Conservation (phyloP, 2,113 vertebrate species). For the Hemichromis elongatus region DNA sequence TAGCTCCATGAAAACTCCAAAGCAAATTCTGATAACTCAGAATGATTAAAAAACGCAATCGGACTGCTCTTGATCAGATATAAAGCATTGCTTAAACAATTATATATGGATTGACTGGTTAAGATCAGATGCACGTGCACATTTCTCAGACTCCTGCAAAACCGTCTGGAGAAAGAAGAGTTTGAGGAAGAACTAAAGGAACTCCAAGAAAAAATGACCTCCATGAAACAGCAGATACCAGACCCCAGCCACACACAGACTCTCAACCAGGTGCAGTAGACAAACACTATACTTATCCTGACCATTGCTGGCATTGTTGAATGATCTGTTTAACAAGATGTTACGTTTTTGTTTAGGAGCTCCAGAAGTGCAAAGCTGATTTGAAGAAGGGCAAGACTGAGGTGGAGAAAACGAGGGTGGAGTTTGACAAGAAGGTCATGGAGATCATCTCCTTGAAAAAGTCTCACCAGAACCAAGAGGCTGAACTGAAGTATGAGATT, state of each 20-base stretch:
- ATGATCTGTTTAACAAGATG: not conserved
- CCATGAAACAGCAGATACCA: constrained; percentile 73
- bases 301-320: not conserved
- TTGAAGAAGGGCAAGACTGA: constrained; percentile 69
- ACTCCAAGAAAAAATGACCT: constrained; percentile 70
- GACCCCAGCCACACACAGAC: constrained; percentile 67
- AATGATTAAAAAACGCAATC: not conserved
- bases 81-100: not conserved
- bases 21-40: not conserved
- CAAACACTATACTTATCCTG: not conserved
- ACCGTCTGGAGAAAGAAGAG: constrained; percentile 91
- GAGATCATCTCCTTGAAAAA: constrained; percentile 79
- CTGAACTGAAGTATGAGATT: constrained; percentile 73
- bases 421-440: constrained; percentile 75
- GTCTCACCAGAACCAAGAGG: constrained; percentile 76
- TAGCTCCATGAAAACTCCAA: not conserved
- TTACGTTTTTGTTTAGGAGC: constrained; percentile 67
- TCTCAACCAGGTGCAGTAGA: constrained; percentile 59
- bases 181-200: constrained; percentile 87
- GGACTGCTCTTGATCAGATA: not conserved
- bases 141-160: constrained; percentile 80
- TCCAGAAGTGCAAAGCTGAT: constrained; percentile 62
- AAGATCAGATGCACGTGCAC: not conserved
- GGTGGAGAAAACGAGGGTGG: constrained; percentile 67
- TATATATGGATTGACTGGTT: not conserved